phyloP scores from a whole-genome alignment of 1,140 invertebrate species.

The Ptiloglossa arizonensis region DNA sequence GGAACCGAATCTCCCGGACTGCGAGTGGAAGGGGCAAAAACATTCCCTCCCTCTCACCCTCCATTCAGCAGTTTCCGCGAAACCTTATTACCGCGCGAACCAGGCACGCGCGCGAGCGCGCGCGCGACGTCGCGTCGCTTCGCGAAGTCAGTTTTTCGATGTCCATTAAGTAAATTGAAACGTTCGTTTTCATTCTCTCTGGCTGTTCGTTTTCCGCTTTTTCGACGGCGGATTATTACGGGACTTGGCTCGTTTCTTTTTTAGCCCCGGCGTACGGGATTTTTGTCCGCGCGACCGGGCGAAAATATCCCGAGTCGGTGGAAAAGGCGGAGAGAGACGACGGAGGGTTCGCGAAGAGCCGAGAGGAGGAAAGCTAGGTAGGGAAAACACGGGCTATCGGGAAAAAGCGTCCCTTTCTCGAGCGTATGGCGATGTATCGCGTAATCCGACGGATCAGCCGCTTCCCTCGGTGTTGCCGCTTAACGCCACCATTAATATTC shows the following conservation, averaged over 20 bases:
- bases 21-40: neutral
- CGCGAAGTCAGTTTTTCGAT: constrained; percentile 9
- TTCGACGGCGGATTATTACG: neutral
- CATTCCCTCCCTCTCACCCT: too few relatives aligned
- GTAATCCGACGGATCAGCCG: constrained; percentile 35
- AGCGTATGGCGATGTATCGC: constrained; percentile 30
- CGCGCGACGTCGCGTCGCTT: too few relatives aligned
- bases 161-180: constrained; percentile 18
- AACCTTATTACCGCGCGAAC: neutral
- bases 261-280: neutral
- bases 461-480: constrained; percentile 10
- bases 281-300: neutral
- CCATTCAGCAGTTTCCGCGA: too few relatives aligned
- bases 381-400: neutral
- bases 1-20: too few relatives aligned
- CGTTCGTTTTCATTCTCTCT: neutral
- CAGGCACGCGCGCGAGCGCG: too few relatives aligned
- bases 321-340: neutral
- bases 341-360: too few relatives aligned
- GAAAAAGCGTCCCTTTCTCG: neutral
- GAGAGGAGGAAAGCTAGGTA: too few relatives aligned
- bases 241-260: neutral
- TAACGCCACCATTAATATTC: constrained; percentile 60
- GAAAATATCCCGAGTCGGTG: neutral
- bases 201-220: neutral